Percentiles rank a stretch among this genome's conserved stretches.
Conservation (phyloP, 2,888 invertebrate genomes). For the Stomorhina lunata region DNA sequence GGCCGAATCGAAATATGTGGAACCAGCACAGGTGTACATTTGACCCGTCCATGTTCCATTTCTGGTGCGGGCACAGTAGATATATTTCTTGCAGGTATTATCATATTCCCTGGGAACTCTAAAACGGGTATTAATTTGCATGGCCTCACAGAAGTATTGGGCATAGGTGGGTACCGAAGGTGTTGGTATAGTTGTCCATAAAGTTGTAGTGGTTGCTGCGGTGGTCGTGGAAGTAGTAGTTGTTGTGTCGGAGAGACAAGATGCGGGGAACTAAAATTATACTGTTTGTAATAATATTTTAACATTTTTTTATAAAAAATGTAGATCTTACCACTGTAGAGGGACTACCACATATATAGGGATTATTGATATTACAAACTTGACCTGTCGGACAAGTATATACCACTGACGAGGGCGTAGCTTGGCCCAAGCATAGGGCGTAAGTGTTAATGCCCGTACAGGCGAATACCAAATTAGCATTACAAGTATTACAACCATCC, state of each 20-base stretch:
- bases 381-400: constrained; percentile 70
- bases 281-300: not conserved
- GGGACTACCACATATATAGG: constrained; percentile 57
- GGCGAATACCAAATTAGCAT: constrained; percentile 70
- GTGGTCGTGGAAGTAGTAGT: constrained; percentile 60
- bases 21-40: constrained; percentile 71
- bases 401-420: constrained; percentile 50
- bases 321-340: constrained; percentile 49
- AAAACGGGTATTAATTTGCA: constrained; percentile 65
- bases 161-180: constrained; percentile 36
- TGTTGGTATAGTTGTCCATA: not conserved
- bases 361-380: constrained; percentile 70
- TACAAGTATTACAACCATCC: constrained; percentile 72
- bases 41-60: constrained; percentile 70
- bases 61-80: constrained; percentile 67
- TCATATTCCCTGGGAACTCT: constrained; percentile 68
- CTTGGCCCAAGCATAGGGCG: constrained; percentile 72
- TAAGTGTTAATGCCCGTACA: constrained; percentile 71
- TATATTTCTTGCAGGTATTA: constrained; percentile 72
- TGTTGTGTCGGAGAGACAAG: too few species aligned
- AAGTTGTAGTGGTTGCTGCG: constrained; percentile 49
- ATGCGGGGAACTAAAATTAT: too few species aligned
- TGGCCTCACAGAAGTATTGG: constrained; percentile 65
- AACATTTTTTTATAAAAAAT: not conserved
- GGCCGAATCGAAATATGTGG: constrained; percentile 68